Evolutionary conservation across 2,797 vertebrate genomes (phyloP).

Genomic region (Oreonectes daqikongensis): DNA sequence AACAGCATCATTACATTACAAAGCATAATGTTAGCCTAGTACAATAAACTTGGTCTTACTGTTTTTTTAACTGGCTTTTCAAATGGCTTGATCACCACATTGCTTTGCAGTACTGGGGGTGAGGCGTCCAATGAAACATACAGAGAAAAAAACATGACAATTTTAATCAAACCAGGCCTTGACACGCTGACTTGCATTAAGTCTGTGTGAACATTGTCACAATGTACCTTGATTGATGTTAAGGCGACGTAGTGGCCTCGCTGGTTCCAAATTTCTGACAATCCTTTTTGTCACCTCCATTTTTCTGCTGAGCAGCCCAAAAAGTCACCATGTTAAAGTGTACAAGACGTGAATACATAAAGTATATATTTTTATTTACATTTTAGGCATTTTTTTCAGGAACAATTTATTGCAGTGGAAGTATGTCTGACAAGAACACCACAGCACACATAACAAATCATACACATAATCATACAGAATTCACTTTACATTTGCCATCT

Average conservation of each 20-base stretch:
- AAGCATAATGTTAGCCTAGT: background rate
- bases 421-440: no score
- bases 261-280: constrained; percentile 76
- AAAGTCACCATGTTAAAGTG: background rate
- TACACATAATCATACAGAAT: no score
- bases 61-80: constrained; percentile 49
- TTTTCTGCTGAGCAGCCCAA: constrained; percentile 46
- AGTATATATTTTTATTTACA: no score
- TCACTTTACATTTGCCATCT: no score
- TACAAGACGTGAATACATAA: background rate
- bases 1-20: background rate
- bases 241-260: constrained; percentile 76
- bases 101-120: constrained; percentile 60
- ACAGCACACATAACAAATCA: no score
- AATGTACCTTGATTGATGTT: constrained; percentile 61
- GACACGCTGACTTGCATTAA: background rate
- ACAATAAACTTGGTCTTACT: constrained; percentile 46
- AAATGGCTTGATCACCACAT: constrained; percentile 38
- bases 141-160: background rate
- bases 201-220: background rate
- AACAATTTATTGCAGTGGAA: background rate
- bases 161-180: background rate
- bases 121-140: background rate
- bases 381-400: background rate
- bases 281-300: constrained; percentile 76